Base-by-base conservation (phyloP, 2,888 invertebrate species). In the Iselma pallidipennis region DNA sequence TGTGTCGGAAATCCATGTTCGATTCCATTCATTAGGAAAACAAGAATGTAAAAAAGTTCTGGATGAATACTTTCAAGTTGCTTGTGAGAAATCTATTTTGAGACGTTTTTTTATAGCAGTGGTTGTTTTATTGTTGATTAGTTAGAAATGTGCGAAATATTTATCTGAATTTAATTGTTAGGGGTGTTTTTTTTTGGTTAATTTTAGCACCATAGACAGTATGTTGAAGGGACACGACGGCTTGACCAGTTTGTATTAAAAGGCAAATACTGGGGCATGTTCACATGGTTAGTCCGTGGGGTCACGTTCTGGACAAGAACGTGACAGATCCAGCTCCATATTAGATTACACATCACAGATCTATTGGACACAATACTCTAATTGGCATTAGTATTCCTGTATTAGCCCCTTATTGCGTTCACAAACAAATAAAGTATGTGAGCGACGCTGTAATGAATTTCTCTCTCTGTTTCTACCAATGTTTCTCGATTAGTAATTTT, bases 281-380 rank as follows among this genome's bases (percentile, higher is more conserved):
- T 78, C 79, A 80, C 78, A 78, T 80, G 78, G 76, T 76, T 75
- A 71, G 74, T 72, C 70, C 75, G 74, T 73, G 75, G 76, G 77
- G 78, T 79, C 81, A 81, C 81, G 81, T 81, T 79, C 77, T 74
- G 77, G 74, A 77, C 76, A 71, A 69, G 74, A 79, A 81, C 81
- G 81, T 81, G 81, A 80, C 80, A 77, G 78, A 80, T 79, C 80
- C 80, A 73, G 75, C 71, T 77, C 77, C 76, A 80, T 80, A 80
- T 81, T 81, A 80, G 81, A 81, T 81, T 81, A 81, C 77, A 74
- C 74, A 70, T 74, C 72, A 70, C 73, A 73, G 74, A 75, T 74
- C 72, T 69, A 71, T 70, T 66, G 70, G 71, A 70, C 72, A 66
- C 68, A 66, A 69, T 67, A 66, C 65, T 68, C 70, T 71, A 69